Evolutionary conservation across 2,888 invertebrate genomes (phyloP), one percentile per base, ranked within the genome.

Genomic region (Escarpia spicata): DNA sequence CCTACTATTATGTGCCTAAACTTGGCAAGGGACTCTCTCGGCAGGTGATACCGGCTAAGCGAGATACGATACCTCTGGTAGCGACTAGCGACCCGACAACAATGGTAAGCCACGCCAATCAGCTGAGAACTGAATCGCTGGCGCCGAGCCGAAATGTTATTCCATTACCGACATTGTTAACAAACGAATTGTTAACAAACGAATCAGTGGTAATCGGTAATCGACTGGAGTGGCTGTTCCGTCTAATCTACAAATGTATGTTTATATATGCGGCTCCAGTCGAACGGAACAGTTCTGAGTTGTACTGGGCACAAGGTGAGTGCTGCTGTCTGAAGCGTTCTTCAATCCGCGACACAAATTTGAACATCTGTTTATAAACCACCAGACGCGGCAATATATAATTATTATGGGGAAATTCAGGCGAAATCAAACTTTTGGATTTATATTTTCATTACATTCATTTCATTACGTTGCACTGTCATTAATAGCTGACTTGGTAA

Each of bases 141-240:
- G 75, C 75, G 26, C 26, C 75, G 75, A n/a, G 26, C 75, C 6
- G 75, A 75, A 75, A 75, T 26, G 75, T 75, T 75, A 75, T 75
- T 75, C 75, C 75, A 75, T 75, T 75, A 75, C 75, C 19, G 75
- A 26, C 75, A 75, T 75, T 75, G 75, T 75, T 75, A 75, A 75
- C 75, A 75, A 75, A 75, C 75, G 26, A 75, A 26, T 75, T 75
- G 75, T 75, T 75, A 75, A 75, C 75, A 75, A 75, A 75, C 75
- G 26, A 75, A 26, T 75, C 75, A 75, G 75, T 6, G 75, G 75
- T 75, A 75, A 75, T 75, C 19, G 75, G 75, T 75, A 75, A 75
- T 75, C 75, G 75, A 75, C 75, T n/a, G 26, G n/a, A 75, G 75
- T 75, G n/a, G 75, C 26, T 75, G 75, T 75, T 75, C 75, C 15